Conservation (phyloP, 2,797 vertebrate genomes). For the Scleropages formosus region DNA sequence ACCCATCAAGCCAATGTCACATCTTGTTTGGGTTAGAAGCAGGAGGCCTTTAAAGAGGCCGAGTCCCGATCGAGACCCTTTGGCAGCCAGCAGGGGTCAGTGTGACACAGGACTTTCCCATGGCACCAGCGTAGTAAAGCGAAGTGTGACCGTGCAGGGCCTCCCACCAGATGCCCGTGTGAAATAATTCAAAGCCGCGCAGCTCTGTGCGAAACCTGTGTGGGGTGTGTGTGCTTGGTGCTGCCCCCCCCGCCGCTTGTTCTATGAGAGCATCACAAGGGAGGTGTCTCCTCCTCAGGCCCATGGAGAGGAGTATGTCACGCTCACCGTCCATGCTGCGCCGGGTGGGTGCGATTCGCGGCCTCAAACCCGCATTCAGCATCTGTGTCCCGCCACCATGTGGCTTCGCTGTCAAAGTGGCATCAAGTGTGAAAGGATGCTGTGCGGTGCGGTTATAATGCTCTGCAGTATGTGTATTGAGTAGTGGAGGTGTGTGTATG, state of each 20-base stretch:
- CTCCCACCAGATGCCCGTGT: slow-evolving; percentile 15
- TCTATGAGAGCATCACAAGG: background rate
- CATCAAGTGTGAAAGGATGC: too few species aligned
- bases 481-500: background rate
- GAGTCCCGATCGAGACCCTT: too few species aligned
- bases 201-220: background rate
- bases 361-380: too few species aligned
- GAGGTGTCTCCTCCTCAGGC: background rate
- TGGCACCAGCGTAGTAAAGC: background rate
- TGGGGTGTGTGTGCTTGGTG: background rate
- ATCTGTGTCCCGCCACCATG: too few species aligned
- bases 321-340: background rate
- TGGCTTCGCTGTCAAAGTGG: too few species aligned
- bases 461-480: slow-evolving; percentile 25
- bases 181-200: slow-evolving; percentile 24
- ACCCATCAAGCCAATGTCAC: too few species aligned
- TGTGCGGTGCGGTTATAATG: too few species aligned
- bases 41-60: background rate
- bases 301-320: slow-evolving; percentile 2
- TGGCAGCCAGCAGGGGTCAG: slow-evolving; percentile 19
- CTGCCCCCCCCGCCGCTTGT: background rate
- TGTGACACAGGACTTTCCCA: slow-evolving; percentile 16
- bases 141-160: background rate
- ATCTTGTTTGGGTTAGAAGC: background rate
- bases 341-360: too few species aligned